These are phyloP conservation scores for Progne subis DNA, from an alignment of 2,113 vertebrate species.

Conservation along the genomic window DNA sequence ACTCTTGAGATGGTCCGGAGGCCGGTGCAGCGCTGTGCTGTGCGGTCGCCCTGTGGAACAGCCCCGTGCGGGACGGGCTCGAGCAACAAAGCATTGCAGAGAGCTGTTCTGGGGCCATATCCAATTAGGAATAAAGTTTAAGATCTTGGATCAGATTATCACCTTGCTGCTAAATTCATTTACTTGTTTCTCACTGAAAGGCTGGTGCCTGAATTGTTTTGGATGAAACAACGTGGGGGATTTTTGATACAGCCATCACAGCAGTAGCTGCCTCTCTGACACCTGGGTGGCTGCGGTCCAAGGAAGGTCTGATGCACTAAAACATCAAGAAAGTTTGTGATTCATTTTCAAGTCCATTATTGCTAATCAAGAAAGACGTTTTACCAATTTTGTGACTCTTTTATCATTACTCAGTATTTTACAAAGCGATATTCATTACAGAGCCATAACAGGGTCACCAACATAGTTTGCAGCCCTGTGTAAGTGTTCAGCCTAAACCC, in stretches of 20 bases:
- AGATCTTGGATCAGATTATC: not conserved
- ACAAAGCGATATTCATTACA: not conserved
- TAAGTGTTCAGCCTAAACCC: not conserved
- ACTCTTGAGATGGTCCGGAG: rapidly evolving
- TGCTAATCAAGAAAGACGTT: not conserved
- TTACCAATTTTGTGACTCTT: not conserved
- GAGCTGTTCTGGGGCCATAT: not conserved
- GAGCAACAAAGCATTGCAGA: rapidly evolving
- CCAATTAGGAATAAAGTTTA: not conserved
- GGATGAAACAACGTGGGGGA: not conserved
- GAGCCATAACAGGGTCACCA: not conserved
- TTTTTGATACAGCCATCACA: not conserved
- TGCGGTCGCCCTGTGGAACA: rapidly evolving
- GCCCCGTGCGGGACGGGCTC: rapidly evolving
- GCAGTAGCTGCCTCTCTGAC: not conserved
- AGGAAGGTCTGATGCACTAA: not conserved
- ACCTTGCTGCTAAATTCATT: not conserved
- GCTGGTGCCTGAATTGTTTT: not conserved
- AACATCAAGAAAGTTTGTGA: not conserved
- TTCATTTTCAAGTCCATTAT: not conserved
- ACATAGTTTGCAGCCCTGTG: not conserved
- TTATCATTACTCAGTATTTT: not conserved
- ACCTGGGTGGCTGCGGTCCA: not conserved
- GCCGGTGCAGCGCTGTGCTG: rapidly evolving
- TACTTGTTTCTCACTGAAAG: not conserved